A percentile compares a stretch with the other conserved stretches of the same genome.
Conservation (phyloP, 2,113 vertebrate genomes). For the Paradisaea rubra region DNA sequence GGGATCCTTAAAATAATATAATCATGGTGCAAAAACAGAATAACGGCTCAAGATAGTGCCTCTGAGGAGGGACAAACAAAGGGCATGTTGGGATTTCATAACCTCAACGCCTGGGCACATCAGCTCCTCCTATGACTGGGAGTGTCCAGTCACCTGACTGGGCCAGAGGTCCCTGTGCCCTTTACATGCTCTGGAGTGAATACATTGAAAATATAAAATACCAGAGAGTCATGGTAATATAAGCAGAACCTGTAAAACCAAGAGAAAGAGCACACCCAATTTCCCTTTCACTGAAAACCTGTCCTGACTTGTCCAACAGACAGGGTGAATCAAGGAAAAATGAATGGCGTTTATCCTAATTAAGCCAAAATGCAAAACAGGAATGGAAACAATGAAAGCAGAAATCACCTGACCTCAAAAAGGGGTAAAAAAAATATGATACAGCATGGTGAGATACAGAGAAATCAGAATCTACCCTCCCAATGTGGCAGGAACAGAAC, state of each 20-base stretch:
- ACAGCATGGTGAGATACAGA: rapidly evolving
- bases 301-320: rapidly evolving
- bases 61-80: not conserved
- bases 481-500: rapidly evolving
- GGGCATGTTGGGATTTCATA: rapidly evolving
- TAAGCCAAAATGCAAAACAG: rapidly evolving
- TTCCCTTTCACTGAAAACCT: rapidly evolving
- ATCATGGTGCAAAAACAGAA: not conserved
- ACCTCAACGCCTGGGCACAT: not conserved
- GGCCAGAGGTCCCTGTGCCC: not conserved
- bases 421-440: rapidly evolving
- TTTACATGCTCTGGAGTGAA: not conserved
- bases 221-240: rapidly evolving
- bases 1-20: not conserved
- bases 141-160: not conserved
- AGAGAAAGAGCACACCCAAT: rapidly evolving
- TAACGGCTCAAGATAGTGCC: rapidly evolving
- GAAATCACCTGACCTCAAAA: rapidly evolving
- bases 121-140: rapidly evolving
- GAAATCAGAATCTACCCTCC: rapidly evolving
- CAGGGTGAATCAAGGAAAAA: rapidly evolving
- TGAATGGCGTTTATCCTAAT: rapidly evolving
- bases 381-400: rapidly evolving
- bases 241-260: not conserved
- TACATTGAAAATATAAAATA: rapidly evolving